Conservation (phyloP, 1,140 invertebrate species). For the Conopomorpha cramerella region DNA sequence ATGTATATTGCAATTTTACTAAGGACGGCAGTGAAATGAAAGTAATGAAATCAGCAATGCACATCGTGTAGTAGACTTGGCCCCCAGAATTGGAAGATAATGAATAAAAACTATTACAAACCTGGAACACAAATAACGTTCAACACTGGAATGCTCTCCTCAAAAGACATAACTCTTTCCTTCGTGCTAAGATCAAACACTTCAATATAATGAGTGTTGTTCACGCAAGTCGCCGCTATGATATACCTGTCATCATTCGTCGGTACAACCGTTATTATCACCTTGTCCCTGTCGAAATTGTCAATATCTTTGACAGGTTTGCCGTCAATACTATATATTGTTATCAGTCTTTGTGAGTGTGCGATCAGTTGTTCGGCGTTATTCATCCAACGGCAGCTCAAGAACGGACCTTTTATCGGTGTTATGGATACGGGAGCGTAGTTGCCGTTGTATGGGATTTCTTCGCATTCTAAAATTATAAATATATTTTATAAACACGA, state of each 20-base stretch:
- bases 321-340: slow-evolving; percentile 21
- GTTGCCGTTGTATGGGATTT: slow-evolving; percentile 30
- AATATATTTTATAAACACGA: too few species aligned
- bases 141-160: slow-evolving; percentile 24
- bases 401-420: slow-evolving; percentile 19
- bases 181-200: slow-evolving; percentile 28
- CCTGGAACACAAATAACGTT: slow-evolving; percentile 34
- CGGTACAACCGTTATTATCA: slow-evolving; percentile 27
- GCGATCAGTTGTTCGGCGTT: slow-evolving; percentile 30
- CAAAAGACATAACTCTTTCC: slow-evolving; percentile 16
- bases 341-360: slow-evolving; percentile 30
- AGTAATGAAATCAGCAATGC: too few species aligned
- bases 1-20: too few species aligned
- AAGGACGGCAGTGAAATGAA: too few species aligned
- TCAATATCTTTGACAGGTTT: slow-evolving; percentile 18
- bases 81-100: slow-evolving; percentile 21
- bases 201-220: slow-evolving; percentile 14
- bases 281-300: slow-evolving; percentile 21
- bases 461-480: slow-evolving; percentile 28
- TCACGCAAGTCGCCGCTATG: slow-evolving; percentile 17
- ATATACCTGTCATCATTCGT: slow-evolving; percentile 31
- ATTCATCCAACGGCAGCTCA: slow-evolving; percentile 39
- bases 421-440: slow-evolving; percentile 21
- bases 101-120: slow-evolving; percentile 9
- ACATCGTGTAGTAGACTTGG: slow-evolving; percentile 30